Base-by-base conservation (phyloP, 2,888 invertebrate species). In the Agonopterix alstromeriana region DNA sequence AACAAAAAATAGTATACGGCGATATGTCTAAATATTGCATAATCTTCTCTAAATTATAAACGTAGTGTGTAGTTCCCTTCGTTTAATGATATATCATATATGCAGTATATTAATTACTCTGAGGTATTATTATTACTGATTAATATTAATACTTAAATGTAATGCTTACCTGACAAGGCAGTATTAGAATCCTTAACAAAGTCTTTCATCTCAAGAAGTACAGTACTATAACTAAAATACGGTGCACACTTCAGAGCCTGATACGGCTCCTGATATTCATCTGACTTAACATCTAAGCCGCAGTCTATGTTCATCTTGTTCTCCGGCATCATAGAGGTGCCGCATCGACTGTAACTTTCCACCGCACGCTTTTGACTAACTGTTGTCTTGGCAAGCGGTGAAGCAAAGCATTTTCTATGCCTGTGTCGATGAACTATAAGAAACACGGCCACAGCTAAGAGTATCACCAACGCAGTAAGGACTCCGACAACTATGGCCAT, bases 401-500 rank as follows among this genome's bases (percentile, higher is more conserved):
- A 93, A 8, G 93, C 91, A 73, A 93, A 93, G 68, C 93, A 93
- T 74, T 94, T 94, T 54, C 93, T 90, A 64, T 93, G 93, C 36
- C 92, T 84, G 70, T 94, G 93, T 43, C 94, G 87, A 54, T 93
- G 92, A 42, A 94, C 90, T 65, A 95, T 92, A 48, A 95, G 87
- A 74, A 93, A 92, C 62, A 95, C 93, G 36, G 93, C 92, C 7
- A 93, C 93, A 2, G 92, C 93, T 17, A 95, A 84, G 1, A 95
- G 82, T 46, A 95, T 90, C 46, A 94, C 93, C 44, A 95, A 90
- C 1, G 93, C 94, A 17, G 93, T 93, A 45, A 95, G 78, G 4
- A 94, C 93, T n/a, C 94, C 94, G 41, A 95, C 92, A 48, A 94
- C 92, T 54, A 94, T 91, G n/a, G 94, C 94, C 85, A 94, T 91